These are phyloP conservation scores for Mystacides longicornis DNA, from an alignment of 2,888 invertebrate species.

Conservation along the genomic window DNA sequence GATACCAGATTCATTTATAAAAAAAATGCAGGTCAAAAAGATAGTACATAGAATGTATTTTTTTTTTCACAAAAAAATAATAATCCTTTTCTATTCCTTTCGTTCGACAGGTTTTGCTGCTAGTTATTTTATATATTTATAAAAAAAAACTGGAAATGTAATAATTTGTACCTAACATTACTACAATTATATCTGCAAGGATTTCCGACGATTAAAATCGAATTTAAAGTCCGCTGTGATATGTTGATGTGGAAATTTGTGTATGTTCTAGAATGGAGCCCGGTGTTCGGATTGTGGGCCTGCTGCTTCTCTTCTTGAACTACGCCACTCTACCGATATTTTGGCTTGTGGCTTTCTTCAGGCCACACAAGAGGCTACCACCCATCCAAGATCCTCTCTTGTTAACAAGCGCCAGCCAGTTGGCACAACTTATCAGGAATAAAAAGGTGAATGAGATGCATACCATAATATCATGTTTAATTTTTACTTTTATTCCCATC, in stretches of 20 bases:
- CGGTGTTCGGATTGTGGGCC: conserved; percentile 39
- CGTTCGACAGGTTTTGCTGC: too few species aligned
- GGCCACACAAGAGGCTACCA: conserved; percentile 30
- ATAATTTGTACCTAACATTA: too few species aligned
- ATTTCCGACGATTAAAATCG: too few species aligned
- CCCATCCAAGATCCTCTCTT: conserved; percentile 46
- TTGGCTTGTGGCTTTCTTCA: conserved; percentile 32
- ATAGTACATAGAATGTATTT: too few species aligned
- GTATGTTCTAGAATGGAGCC: conserved; percentile 40
- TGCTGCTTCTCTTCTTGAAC: conserved; percentile 38
- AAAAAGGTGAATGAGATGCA: conserved; percentile 42
- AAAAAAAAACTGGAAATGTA: too few species aligned
- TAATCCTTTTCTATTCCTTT: too few species aligned
- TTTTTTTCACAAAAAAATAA: too few species aligned
- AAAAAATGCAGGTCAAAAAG: too few species aligned
- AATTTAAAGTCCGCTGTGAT: too few species aligned
- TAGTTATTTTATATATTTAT: too few species aligned
- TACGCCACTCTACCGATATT: conserved; percentile 37
- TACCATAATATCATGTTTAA: background rate
- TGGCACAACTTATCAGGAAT: conserved; percentile 52
- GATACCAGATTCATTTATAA: too few species aligned
- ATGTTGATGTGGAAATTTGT: background rate
- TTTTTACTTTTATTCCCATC: background rate
- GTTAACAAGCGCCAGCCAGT: conserved; percentile 46
- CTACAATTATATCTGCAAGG: too few species aligned